These are phyloP conservation scores for Eudorcas thomsonii DNA, from an alignment of 2,113 vertebrate species.

Conservation along the genomic window DNA sequence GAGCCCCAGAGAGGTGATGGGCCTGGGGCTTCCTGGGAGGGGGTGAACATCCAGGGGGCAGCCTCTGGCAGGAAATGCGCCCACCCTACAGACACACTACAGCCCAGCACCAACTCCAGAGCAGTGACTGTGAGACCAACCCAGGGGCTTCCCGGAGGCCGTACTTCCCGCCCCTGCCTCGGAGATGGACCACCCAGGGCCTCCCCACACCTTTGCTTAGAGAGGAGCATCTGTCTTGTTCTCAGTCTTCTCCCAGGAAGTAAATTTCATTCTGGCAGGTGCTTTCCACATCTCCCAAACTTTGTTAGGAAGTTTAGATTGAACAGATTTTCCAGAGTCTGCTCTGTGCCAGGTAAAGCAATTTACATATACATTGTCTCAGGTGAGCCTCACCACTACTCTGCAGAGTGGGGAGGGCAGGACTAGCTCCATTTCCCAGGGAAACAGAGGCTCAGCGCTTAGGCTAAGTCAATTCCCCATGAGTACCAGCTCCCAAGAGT, in stretches of 20 bases:
- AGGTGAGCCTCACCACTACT: not conserved
- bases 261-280: not conserved
- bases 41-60: not conserved
- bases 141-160: not conserved
- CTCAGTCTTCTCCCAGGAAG: not conserved
- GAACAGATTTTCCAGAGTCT: not conserved
- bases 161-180: rapidly evolving
- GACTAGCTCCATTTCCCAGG: not conserved
- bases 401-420: not conserved
- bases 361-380: not conserved
- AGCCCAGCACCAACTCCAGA: not conserved
- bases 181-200: not conserved
- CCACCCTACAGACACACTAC: not conserved
- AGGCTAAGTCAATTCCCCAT: not conserved
- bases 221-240: not conserved
- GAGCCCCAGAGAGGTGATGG: not conserved
- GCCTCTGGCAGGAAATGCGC: not conserved
- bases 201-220: not conserved
- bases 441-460: not conserved
- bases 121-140: not conserved
- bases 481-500: not conserved
- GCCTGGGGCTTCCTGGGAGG: not conserved
- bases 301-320: not conserved
- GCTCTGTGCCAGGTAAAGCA: not conserved
- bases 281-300: not conserved